phyloP scores from a whole-genome alignment of 2,888 invertebrate genomes.

The Orgyia antiqua region DNA sequence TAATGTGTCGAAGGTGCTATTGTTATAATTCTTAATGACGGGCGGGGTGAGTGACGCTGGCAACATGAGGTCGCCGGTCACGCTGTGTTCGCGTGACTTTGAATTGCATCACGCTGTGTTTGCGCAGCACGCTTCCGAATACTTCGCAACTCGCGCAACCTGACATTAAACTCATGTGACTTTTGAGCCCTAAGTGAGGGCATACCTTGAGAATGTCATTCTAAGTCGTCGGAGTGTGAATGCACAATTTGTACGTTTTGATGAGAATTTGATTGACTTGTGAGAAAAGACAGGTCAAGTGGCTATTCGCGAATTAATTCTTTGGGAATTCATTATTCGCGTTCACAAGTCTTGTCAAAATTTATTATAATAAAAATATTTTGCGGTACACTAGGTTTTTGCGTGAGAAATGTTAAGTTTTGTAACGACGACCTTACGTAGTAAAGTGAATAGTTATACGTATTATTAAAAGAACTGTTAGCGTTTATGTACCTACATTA shows the following conservation, averaged over 20 bases:
- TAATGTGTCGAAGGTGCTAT: constrained; percentile 53
- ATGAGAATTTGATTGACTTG: constrained; percentile 48
- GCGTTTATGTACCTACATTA: no score
- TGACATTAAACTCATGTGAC: constrained; percentile 5
- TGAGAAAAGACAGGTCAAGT: constrained; percentile 24
- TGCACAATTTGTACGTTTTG: constrained; percentile 58
- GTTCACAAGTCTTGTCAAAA: constrained; percentile 7
- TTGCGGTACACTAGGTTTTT: constrained; percentile 3
- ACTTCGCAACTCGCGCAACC: constrained; percentile 17
- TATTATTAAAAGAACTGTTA: no score
- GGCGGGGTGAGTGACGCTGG: constrained; percentile 21
- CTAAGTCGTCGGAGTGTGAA: constrained; percentile 46
- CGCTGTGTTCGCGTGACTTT: constrained; percentile 28
- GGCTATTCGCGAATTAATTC: constrained; percentile 15
- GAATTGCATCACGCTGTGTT: constrained; percentile 43
- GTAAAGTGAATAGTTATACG: background rate
- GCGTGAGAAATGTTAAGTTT: constrained; percentile 7
- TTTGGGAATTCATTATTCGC: constrained; percentile 4
- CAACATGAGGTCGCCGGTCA: constrained; percentile 23
- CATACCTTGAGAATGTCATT: constrained; percentile 28
- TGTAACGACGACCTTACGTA: background rate
- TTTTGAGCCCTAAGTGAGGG: constrained; percentile 36
- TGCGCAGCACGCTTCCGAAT: constrained; percentile 48
- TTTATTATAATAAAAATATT: constrained; percentile 1
- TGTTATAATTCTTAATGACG: constrained; percentile 44